Percentiles rank a stretch among this genome's conserved stretches.
Evolutionary conservation across 2,888 invertebrate species (phyloP).

Genomic region (Clepsis dumicolana): DNA sequence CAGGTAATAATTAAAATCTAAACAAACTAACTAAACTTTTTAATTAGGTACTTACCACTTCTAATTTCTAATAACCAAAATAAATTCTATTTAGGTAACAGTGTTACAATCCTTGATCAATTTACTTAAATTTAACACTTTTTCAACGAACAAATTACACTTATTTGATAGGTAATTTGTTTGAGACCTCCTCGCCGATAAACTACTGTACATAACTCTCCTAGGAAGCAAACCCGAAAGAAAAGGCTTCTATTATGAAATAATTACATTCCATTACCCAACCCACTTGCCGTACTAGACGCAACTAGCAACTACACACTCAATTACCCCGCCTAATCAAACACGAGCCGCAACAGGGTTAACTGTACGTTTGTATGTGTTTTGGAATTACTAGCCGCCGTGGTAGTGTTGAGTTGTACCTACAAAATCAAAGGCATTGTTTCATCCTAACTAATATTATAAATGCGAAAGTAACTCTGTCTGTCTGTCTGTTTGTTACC

Average conservation of each 20-base stretch:
- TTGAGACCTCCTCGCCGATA: not conserved
- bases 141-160: too few relatives aligned
- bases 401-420: not conserved
- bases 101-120: too few relatives aligned
- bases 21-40: too few relatives aligned
- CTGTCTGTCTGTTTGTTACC: too few relatives aligned
- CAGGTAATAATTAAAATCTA: too few relatives aligned
- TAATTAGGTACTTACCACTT: too few relatives aligned
- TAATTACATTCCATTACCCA: not conserved
- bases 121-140: too few relatives aligned
- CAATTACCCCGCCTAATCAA: conserved; percentile 21
- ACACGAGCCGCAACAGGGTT: conserved; percentile 10
- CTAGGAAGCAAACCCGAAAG: not conserved
- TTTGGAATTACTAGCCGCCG: not conserved
- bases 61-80: too few relatives aligned
- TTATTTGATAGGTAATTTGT: too few relatives aligned
- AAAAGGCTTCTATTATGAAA: not conserved
- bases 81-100: too few relatives aligned
- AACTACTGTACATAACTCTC: not conserved
- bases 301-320: not conserved
- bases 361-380: not conserved
- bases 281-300: not conserved
- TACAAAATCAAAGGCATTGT: not conserved
- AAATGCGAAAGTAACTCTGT: too few relatives aligned
- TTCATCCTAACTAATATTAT: too few relatives aligned